Base-by-base conservation (phyloP, 2,113 vertebrate genomes). In the Egretta garzetta region DNA sequence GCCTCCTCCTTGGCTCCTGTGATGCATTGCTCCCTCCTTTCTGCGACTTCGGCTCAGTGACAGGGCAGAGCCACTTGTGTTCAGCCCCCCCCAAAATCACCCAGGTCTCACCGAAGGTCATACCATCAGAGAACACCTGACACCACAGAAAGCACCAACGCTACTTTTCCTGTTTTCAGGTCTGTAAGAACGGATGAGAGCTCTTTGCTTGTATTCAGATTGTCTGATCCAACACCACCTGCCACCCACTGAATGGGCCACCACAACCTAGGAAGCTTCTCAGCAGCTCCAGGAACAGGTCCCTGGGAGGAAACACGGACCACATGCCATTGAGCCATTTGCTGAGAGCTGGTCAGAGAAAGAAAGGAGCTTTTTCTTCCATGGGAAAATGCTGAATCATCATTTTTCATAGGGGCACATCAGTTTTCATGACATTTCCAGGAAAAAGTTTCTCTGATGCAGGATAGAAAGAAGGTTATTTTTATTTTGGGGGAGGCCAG, bases 311-410 rank as follows among this genome's bases (percentile, higher is more conserved):
- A 94, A 90, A 90, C 21, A 66, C 2, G 3, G 88, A 62, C 39
- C 4, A 1, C 9, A 22, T 45, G 58, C 41, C 49, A 76, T 30
- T 66, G 45, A 94, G 35, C 50, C 50, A 59, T 82, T 82, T 83
- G 41, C 84, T 90, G 62, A 73, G 32, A 80, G 45, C 55, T 86
- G 50, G 32, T 73, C 55, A 86, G 53, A 80, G 79, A 86, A 95
- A 95, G 70, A 93, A 94, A 88, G 39, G 60, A 89, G 43, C 50
- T 83, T 86, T 90, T 80, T 86, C 32, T 88, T 80, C 43, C 63
- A 37, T n/a, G n/a, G 82, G 60, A 94, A 96, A 96, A 92, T 63
- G 82, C 82, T 74, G 63, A 86, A 70, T 90, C 88, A 88, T 90
- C 88, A 59, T 73, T 96, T 92, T 77, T 84, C 72, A 53, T 50